Base-by-base conservation (phyloP, 2,888 invertebrate genomes). In the Ganaspis brasiliensis region DNA sequence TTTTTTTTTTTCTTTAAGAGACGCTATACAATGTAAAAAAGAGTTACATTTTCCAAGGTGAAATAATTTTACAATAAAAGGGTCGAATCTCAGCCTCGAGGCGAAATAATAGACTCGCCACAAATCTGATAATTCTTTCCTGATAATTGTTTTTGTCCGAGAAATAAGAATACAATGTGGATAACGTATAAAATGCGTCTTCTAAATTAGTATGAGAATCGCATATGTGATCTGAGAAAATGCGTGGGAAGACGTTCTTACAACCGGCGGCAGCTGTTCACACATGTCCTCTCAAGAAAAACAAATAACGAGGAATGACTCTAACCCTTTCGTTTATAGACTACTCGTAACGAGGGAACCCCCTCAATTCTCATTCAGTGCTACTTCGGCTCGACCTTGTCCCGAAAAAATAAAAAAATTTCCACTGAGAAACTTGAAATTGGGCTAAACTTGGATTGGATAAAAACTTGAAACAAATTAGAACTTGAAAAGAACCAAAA, bases 171-270 rank as follows among this genome's bases (percentile, higher is more conserved):
- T 67, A 45, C 24, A 67, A 67, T 40, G 67, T 40, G 40, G 12
- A 40, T 6, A 31, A 16, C 24, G 24, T 67, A 67, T 67, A 14
- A 40, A 45, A 67, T 14, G 21, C 40, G 24, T 67, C 37, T 67
- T 67, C 37, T 67, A 67, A 67, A 76, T 78, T 80, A 79, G 81
- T 82, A 81, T 82, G 81, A 81, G 82, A 84, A 87, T 87, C 85
- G 86, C 86, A 85, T 87, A 83, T 86, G 83, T 71, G 85, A 85
- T 84, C 81, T 77, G 82, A 80, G 82, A 84, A 88, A 85, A 86
- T 86, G 89, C 90, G 90, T 91, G 90, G 90, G 90, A 90, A 90
- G 84, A 77, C 84, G 84, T 75, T 85, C 83, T 81, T 82, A 81
- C 76, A 81, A 78, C 79, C 83, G 87, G 88, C 87, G 86, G 80